Evolutionary conservation across 2,797 vertebrate genomes (phyloP).

Genomic region (Hybognathus amarus): DNA sequence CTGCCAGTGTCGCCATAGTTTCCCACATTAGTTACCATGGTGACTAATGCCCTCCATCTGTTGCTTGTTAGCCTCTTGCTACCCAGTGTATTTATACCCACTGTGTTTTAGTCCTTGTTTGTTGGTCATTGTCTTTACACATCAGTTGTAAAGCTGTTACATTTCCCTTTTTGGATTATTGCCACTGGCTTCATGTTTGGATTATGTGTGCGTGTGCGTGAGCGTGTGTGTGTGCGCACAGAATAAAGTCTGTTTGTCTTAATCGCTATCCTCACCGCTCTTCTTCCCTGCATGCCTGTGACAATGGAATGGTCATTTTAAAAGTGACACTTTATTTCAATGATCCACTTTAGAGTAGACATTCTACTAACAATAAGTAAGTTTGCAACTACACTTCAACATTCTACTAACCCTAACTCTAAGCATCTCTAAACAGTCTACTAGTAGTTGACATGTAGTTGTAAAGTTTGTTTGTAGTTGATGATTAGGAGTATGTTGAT

Average conservation of each 20-base stretch:
- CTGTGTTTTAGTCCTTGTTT: background rate
- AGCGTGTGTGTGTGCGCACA: background rate
- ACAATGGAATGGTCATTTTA: too few relatives aligned
- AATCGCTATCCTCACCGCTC: background rate
- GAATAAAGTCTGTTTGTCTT: background rate
- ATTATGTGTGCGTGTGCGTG: background rate
- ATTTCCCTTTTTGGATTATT: background rate
- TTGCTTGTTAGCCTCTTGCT: too few relatives aligned
- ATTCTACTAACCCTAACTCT: too few relatives aligned
- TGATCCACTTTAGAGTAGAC: background rate
- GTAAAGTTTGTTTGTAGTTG: too few relatives aligned
- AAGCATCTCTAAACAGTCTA: background rate
- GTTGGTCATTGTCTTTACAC: background rate
- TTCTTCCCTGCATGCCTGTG: background rate
- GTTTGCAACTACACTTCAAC: background rate
- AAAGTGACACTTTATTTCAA: background rate
- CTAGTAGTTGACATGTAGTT: background rate
- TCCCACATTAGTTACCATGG: too few relatives aligned
- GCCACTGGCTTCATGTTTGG: background rate
- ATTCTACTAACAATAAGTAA: background rate
- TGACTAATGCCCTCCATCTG: too few relatives aligned
- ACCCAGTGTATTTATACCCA: too few relatives aligned
- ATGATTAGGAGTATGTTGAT: background rate
- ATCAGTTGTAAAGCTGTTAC: background rate
- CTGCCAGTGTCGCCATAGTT: too few relatives aligned